Evolutionary conservation across 2,113 vertebrate genomes (phyloP).

Genomic region (Lates calcarifer): DNA sequence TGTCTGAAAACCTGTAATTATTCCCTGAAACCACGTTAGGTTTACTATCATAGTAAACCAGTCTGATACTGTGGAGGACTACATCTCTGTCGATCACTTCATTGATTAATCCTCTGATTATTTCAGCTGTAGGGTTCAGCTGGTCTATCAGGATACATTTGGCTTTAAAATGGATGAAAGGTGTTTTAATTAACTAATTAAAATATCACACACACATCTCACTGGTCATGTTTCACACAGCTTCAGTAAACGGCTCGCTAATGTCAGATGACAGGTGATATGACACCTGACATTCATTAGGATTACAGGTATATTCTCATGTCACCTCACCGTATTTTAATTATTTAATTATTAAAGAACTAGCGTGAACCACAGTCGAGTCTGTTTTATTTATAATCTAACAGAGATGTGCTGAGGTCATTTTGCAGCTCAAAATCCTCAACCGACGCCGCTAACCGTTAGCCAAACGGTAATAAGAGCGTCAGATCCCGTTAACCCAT

Average conservation of each 20-base stretch:
- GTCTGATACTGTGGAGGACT: no score
- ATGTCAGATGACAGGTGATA: background rate
- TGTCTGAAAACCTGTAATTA: no score
- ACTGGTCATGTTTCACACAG: no score
- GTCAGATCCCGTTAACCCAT: background rate
- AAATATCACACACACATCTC: no score
- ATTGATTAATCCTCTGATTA: background rate
- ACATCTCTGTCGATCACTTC: no score
- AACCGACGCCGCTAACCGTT: background rate
- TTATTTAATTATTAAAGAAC: background rate
- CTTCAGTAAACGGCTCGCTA: background rate
- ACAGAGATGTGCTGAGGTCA: background rate
- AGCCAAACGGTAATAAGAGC: background rate
- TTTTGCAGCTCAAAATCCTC: background rate
- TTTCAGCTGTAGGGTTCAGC: background rate
- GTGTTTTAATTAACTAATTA: background rate
- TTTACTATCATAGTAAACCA: no score
- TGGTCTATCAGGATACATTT: no score
- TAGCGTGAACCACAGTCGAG: no score
- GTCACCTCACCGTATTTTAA: background rate
- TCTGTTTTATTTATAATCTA: fast-evolving
- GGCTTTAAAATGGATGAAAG: background rate
- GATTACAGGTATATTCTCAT: background rate
- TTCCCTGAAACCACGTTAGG: no score
- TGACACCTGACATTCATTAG: conserved; percentile 7